Base-by-base conservation (phyloP, 2,888 invertebrate genomes). In the Rhabditoides inermis region DNA sequence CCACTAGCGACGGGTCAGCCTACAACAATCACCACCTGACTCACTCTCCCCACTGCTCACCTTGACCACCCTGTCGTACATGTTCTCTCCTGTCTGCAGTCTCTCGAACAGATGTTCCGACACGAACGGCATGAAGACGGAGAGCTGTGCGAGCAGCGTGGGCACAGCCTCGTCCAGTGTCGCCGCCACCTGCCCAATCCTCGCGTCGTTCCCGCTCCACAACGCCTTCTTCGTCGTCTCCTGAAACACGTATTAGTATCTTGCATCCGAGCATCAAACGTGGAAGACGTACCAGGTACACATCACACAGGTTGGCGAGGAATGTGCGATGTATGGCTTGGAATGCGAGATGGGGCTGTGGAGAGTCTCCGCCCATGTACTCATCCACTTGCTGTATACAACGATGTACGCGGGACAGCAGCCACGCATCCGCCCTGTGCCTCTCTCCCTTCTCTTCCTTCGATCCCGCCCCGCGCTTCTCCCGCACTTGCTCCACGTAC, bases 271-370 rank as follows among this genome's bases (percentile, higher is more conserved):
- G n/a, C 6, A 40, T 15, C 15, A 22, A 25, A 22, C 22, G 15
- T 18, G 23, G 10, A 6, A 25, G 26, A 36, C 85, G 83, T 81
- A 90, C 92, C 79, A 95, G 77, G 78, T 91, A 95, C 49, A 88
- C 82, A 79, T 94, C 92, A 78, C 94, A 95, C 60, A 92, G 84
- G 71, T 90, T 86, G 47, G 84, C 83, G 67, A 88, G 83, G 79
- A 91, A 84, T 65, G 92, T 86, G 50, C 83, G 82, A 76, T 85
- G 85, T 18, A 92, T 52, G 15, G 63, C 51, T 10, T 51, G 46
- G 44, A 73, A 66, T 7, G 72, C 72, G 20, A 62, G 50, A 49
- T 71, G 68, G 2, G 65, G 63, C 0, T n/a, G n/a, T n/a, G n/a
- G n/a, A n/a, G 57, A 85, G 40, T 78, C 82, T 15, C 80, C 76